Evolutionary conservation across 2,113 vertebrate species (phyloP).

Genomic region (Rhinolophus ferrumequinum): DNA sequence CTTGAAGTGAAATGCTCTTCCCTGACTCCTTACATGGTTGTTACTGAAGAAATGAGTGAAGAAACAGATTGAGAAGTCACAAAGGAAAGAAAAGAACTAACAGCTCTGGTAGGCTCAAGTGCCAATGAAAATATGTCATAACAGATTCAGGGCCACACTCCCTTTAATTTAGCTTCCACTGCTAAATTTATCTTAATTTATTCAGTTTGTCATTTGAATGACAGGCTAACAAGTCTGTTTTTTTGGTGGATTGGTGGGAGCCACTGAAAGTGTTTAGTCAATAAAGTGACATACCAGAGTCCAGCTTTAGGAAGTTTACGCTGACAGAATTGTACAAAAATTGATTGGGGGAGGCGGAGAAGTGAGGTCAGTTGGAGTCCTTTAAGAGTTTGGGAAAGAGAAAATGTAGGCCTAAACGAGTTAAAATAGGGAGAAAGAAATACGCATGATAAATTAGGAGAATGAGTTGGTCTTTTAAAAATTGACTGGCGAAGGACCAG

Average conservation of each 20-base stretch:
- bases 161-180: slow-evolving; percentile 34
- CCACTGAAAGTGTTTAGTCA: background rate
- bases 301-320: background rate
- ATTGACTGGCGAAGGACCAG: background rate
- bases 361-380: background rate
- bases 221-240: background rate
- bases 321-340: background rate
- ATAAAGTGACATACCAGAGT: background rate
- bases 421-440: background rate
- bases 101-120: background rate
- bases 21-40: background rate
- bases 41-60: background rate
- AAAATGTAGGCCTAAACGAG: background rate
- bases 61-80: background rate
- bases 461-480: background rate
- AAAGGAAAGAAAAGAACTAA: background rate
- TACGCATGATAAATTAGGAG: background rate
- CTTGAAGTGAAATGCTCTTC: background rate
- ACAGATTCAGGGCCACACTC: background rate
- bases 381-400: slow-evolving; percentile 14
- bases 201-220: slow-evolving; percentile 44
- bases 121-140: background rate
- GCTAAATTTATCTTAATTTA: slow-evolving; percentile 17
- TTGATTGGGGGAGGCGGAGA: background rate
- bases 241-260: background rate